Evolutionary conservation across 2,113 vertebrate genomes (phyloP).

Genomic region (Bufo gargarizans): DNA sequence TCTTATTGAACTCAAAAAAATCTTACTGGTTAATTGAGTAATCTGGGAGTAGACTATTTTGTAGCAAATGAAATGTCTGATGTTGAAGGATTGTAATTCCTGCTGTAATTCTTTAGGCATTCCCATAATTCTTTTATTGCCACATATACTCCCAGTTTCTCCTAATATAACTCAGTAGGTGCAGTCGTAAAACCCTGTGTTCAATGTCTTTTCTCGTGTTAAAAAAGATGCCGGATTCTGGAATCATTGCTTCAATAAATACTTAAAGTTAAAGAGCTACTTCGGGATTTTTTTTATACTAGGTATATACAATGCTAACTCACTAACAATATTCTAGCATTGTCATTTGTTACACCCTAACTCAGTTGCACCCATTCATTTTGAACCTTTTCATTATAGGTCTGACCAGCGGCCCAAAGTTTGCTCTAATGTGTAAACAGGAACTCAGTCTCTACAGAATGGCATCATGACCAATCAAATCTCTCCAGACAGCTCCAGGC

Average conservation of each 20-base stretch:
- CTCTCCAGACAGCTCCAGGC: no score
- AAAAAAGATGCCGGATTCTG: neutral
- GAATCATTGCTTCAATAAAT: neutral
- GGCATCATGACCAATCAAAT: no score
- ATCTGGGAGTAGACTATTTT: neutral
- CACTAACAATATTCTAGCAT: no score
- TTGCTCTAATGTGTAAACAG: no score
- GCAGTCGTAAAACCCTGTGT: neutral
- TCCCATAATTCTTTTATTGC: slow-evolving; percentile 3
- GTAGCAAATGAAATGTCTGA: neutral
- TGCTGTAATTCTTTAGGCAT: neutral
- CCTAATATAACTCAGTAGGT: slow-evolving; percentile 22
- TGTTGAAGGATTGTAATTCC: neutral
- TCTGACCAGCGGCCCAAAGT: no score
- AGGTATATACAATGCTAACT: no score
- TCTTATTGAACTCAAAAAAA: neutral
- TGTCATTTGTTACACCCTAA: no score
- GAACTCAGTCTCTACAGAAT: no score
- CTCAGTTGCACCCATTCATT: no score
- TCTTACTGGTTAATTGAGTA: neutral
- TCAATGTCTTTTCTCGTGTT: slow-evolving; percentile 1
- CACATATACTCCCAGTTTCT: slow-evolving; percentile 14
- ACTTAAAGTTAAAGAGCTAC: neutral
- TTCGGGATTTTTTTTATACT: no score
- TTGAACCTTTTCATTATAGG: no score